Base-by-base conservation (phyloP, 2,888 invertebrate genomes). In the Enchytraeus crypticus region DNA sequence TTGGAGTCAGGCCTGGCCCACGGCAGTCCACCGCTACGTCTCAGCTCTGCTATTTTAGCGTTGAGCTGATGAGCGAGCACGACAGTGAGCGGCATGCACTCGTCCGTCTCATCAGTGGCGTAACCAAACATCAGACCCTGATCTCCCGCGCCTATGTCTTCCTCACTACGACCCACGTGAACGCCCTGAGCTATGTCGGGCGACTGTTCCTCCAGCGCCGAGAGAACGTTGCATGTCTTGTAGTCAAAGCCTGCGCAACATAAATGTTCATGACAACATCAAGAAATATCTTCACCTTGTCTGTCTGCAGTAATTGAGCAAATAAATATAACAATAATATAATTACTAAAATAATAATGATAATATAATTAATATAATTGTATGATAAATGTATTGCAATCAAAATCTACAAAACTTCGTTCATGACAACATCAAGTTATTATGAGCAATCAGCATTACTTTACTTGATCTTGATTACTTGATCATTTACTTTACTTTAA, bases 161-260 rank as follows among this genome's bases (percentile, higher is more conserved):
- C 76, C 32, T 77, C 78, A 57, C 74, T 68, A 62, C 75, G 69
- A 33, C 74, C 72, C 8, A 70, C 67, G 84, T 98, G 97, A 75
- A 99, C 97, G 72, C 97, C 98, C 65, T 74, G 73, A 27, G 79
- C 79, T 61, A 79, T 79, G 65, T 79, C 79, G 62, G 79, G 73
- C 57, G 78, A 74, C 56, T 79, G 77, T 32, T 77, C 76, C 55
- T 75, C 69, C 82, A 99, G 84, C 63, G 93, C 95, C 81, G 97
- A 86, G 82, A 98, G 85, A 74, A 99, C 90, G 83, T 90, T 93
- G 88, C 97, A 98, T 67, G 95, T 96, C 86, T 96, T 96, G 88
- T 91, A 92, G 87, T 99, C 98, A 85, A 99, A 99, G 21, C 79
- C 77, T 77, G 66, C n/a, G n/a, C 30, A 51, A 51, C n/a, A 27